Evolutionary conservation across 2,113 vertebrate genomes (phyloP).

Genomic region (Sinocyclocheilus anophthalmus): DNA sequence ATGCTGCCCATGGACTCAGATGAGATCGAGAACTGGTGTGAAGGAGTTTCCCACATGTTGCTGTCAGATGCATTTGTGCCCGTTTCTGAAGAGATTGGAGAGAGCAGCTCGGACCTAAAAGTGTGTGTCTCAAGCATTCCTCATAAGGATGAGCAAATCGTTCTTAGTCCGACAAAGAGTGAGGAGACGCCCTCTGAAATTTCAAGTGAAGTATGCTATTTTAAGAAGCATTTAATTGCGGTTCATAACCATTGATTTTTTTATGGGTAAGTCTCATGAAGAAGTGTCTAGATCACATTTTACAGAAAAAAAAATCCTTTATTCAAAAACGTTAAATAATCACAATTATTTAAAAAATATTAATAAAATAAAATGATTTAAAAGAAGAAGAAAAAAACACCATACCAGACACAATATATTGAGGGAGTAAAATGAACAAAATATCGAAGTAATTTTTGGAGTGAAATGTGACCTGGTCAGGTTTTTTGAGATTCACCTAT

Average conservation of each 20-base stretch:
- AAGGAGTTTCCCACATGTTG: slow-evolving; percentile 29
- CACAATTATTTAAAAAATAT: neutral
- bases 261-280: neutral
- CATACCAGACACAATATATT: too few species aligned
- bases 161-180: neutral
- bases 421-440: neutral
- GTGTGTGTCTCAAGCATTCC: neutral
- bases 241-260: too few species aligned
- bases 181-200: neutral
- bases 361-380: neutral
- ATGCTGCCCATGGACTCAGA: slow-evolving; percentile 19
- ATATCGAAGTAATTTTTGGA: neutral
- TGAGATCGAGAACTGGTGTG: slow-evolving; percentile 27
- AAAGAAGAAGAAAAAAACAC: too few species aligned
- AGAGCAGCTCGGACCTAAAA: neutral
- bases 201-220: slow-evolving; percentile 1
- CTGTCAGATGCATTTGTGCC: slow-evolving; percentile 29
- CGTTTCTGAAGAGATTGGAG: slow-evolving; percentile 19
- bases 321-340: neutral
- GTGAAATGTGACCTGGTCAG: neutral
- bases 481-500: neutral
- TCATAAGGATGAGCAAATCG: neutral
- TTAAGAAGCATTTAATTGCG: neutral
- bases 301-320: neutral
- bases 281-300: neutral